A percentile compares a stretch with the other conserved stretches of the same genome.
Conservation (phyloP, 2,113 vertebrate genomes). For the Pao palembangensis region DNA sequence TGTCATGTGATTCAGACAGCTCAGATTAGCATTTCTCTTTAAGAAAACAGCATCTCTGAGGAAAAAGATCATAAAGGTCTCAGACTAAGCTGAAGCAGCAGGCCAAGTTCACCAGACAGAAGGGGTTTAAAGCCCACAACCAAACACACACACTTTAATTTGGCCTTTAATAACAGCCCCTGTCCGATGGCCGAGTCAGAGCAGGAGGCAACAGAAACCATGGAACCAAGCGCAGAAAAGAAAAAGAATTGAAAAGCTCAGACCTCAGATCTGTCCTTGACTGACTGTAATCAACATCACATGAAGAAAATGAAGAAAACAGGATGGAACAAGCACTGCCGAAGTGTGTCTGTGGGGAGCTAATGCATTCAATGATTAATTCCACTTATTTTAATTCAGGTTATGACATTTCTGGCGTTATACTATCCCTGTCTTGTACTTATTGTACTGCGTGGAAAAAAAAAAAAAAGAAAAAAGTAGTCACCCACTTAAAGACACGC, state of each 20-base stretch:
- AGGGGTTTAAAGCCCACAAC: constrained; percentile 37
- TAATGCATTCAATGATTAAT: constrained; percentile 47
- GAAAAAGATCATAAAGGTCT: constrained; percentile 55
- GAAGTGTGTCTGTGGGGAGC: constrained; percentile 24
- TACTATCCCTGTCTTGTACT: constrained; percentile 22
- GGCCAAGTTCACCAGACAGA: constrained; percentile 32
- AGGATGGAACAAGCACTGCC: constrained; percentile 25
- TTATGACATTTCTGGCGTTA: constrained; percentile 40
- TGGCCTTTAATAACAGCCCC: constrained; percentile 36
- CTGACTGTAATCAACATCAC: constrained; percentile 33
- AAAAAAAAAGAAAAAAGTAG: constrained; percentile 10
- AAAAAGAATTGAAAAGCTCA: constrained; percentile 28
- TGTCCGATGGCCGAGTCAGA: constrained; percentile 28
- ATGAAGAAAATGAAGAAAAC: not conserved
- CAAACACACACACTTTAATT: constrained; percentile 39
- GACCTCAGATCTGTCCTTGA: constrained; percentile 35
- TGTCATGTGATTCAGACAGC: constrained; percentile 47
- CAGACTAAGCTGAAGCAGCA: constrained; percentile 49
- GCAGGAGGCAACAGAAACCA: constrained; percentile 34
- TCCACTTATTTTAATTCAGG: constrained; percentile 39
- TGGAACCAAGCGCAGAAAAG: constrained; percentile 31
- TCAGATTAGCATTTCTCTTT: constrained; percentile 40
- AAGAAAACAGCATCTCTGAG: constrained; percentile 39
- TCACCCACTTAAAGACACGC: not conserved
- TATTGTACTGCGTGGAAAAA: constrained; percentile 12